Percentiles rank a stretch among this genome's conserved stretches.
phyloP scores from a whole-genome alignment of 2,888 invertebrate genomes.

The Pharmacophagus antenor region DNA sequence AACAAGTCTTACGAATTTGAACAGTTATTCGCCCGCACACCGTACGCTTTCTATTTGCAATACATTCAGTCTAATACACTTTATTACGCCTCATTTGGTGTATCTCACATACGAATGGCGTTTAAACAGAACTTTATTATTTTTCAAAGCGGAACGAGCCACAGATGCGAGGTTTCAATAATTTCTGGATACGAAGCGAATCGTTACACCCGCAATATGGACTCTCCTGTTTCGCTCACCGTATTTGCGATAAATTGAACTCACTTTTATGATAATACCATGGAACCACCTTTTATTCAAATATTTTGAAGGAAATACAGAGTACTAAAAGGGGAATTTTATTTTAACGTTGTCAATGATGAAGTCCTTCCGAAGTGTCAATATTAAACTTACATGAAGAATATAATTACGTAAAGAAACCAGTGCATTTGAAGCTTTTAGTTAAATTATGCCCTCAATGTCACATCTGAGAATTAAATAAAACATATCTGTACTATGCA shows the following conservation, averaged over 20 bases:
- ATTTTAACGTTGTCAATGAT: no score
- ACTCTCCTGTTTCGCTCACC: constrained; percentile 59
- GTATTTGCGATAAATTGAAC: constrained; percentile 22
- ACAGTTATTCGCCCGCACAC: constrained; percentile 10
- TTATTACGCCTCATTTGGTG: constrained; percentile 73
- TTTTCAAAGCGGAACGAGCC: constrained; percentile 64
- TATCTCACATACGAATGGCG: constrained; percentile 77
- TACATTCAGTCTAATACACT: constrained; percentile 71
- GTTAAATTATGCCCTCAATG: neutral
- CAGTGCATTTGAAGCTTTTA: neutral
- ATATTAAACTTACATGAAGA: no score
- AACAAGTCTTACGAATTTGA: constrained; percentile 11
- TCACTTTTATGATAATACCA: constrained; percentile 7
- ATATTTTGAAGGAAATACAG: neutral
- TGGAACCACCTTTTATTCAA: neutral
- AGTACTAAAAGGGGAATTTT: no score
- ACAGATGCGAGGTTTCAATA: constrained; percentile 67
- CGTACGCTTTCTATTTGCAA: constrained; percentile 65
- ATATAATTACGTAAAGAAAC: neutral
- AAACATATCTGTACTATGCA: neutral
- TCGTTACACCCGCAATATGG: constrained; percentile 55
- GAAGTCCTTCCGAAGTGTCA: no score
- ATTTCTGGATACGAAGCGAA: constrained; percentile 63
- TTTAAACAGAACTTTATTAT: constrained; percentile 77
- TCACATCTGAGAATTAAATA: neutral